These are phyloP conservation scores for Heterochromis multidens DNA, from an alignment of 2,113 vertebrate genomes.

Conservation along the genomic window DNA sequence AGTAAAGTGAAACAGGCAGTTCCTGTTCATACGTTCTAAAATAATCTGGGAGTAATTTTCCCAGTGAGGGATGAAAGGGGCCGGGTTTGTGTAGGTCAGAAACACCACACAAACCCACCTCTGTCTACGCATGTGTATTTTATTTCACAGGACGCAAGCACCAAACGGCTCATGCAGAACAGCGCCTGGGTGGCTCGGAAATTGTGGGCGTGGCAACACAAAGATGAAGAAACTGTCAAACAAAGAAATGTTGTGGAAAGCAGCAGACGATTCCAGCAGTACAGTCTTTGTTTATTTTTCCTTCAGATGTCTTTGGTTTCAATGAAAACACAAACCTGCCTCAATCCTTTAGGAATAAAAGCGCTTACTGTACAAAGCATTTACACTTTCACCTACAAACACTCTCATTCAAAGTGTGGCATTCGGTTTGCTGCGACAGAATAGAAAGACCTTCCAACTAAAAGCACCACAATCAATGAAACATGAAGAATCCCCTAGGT, in stretches of 20 bases:
- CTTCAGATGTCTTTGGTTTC: background rate
- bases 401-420: constrained; percentile 27
- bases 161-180: constrained; percentile 22
- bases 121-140: constrained; percentile 41
- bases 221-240: background rate
- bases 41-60: constrained; percentile 80
- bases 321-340: constrained; percentile 19
- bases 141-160: constrained; percentile 31
- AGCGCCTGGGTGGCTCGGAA: background rate
- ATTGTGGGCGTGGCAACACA: constrained; percentile 5
- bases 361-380: constrained; percentile 47
- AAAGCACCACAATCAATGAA: constrained; percentile 69
- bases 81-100: constrained; percentile 62
- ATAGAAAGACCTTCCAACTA: constrained; percentile 46
- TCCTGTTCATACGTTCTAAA: constrained; percentile 75
- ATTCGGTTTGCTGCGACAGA: constrained; percentile 30
- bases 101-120: constrained; percentile 55
- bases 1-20: constrained; percentile 78
- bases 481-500: constrained; percentile 64
- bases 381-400: constrained; percentile 31
- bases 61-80: constrained; percentile 63
- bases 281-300: constrained; percentile 17
- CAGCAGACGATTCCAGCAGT: background rate
- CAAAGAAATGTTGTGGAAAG: background rate
- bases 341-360: constrained; percentile 16